Base-by-base conservation (phyloP, 2,797 vertebrate genomes). In the Typhlichthys eigenmanni region DNA sequence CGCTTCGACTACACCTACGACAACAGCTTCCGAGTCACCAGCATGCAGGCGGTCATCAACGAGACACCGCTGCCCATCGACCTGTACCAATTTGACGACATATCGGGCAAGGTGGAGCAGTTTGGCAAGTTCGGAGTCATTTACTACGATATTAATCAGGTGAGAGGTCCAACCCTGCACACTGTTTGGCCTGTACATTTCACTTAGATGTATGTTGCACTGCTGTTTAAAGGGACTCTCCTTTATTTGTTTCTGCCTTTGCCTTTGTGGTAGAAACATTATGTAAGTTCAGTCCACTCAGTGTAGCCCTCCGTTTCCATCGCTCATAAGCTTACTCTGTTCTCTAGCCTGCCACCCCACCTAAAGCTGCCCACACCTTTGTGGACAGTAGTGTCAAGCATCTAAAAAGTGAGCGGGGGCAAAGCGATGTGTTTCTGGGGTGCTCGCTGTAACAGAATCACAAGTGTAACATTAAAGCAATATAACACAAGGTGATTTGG, bases 11-110 rank as follows among this genome's bases (percentile, higher is more conserved):
- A 99, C 74, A 98, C 96, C 68, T 99, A 99, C 10, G 98, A 99
- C 92, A 99, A 98, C 82, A 99, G 96, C 84, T 99, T 99, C 86
- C 91, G 98, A 68, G 97, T 99, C 68, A 99, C 97, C 82, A 99
- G 97, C 89, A 98, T 99, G 98, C 98, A 99, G 85, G 97, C 96
- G 0, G 98, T 99, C 14, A 99, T 99, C 91, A 99, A 99, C 6
- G 98, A 99, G 84, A 99, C 96, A 0, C 98, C 98, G 0, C 75
- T 99, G 78, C 98, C 98, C 13, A 99, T 99, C 24, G 98, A 99
- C 76, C 95, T 99, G 53, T 99, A 99, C 77, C 98, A 99, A 80
- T 99, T 98, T n/a, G 97, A 99, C 1, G 98, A 99, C 56, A 98
- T 99, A 66, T 98, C 97, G 1, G 98, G 98, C 49, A 99, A 99